A percentile compares a stretch with the other conserved stretches of the same genome.
Evolutionary conservation across 2,888 invertebrate genomes (phyloP).

Genomic region (Pyrrhia umbra): DNA sequence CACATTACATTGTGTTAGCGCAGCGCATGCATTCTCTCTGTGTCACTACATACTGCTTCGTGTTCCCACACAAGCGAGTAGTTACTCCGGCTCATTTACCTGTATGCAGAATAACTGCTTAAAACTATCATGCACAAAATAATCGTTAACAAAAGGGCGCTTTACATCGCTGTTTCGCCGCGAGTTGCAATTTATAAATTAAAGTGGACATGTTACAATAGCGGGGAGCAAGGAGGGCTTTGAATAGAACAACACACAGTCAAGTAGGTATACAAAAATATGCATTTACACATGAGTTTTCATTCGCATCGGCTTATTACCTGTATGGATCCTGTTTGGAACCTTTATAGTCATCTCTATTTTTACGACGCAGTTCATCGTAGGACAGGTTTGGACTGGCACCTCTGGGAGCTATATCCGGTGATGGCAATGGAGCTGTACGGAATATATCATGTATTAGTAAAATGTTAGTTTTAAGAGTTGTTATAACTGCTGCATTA

Average conservation of each 20-base stretch:
- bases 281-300: not conserved
- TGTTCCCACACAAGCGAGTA: slow-evolving; percentile 52
- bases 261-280: not conserved
- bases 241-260: not conserved
- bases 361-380: slow-evolving; percentile 93
- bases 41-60: slow-evolving; percentile 43
- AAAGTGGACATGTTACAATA: not conserved
- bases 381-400: slow-evolving; percentile 89
- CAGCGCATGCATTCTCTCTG: slow-evolving; percentile 44
- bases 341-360: slow-evolving; percentile 91
- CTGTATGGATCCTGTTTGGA: slow-evolving; percentile 86
- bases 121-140: slow-evolving; percentile 2
- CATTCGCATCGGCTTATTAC: slow-evolving; percentile 61
- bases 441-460: too few relatives aligned
- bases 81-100: slow-evolving; percentile 60
- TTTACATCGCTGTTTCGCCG: not conserved
- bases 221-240: slow-evolving; percentile 12
- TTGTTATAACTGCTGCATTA: too few relatives aligned
- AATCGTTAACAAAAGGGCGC: not conserved
- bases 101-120: slow-evolving; percentile 54
- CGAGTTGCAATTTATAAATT: not conserved
- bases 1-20: slow-evolving; percentile 59
- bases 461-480: too few relatives aligned
- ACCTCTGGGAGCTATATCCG: slow-evolving; percentile 50
- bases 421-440: not conserved